Evolutionary conservation across 92 coral and sea anemone species (phyloP), one percentile per base, ranked within the genome.

Genomic region (Pocillopora meandrina): DNA sequence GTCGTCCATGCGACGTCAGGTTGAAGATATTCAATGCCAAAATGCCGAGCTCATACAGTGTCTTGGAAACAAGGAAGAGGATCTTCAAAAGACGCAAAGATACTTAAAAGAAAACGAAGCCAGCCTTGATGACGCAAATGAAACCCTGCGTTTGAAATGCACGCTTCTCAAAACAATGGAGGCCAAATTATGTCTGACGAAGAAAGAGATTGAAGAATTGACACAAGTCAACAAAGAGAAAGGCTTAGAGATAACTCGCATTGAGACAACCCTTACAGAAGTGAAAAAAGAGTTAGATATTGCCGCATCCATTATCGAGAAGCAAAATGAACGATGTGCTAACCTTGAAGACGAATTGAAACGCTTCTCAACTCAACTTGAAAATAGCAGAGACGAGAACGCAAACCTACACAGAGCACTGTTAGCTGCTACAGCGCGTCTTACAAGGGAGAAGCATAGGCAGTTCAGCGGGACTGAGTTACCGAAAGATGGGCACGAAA

Each of bases 231-330:
- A 66, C 21, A 79, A 79, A 61, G 74, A 59, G 2, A 66, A 60
- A 21, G 64, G 35, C 10, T 59, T 52, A 9, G 74, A 79, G 83
- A 49, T 79, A 64, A 52, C 55, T 13, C 83, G 63, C 12, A 55
- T 55, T 12, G 34, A 71, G 31, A 42, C 62, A 7, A 55, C 83
- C 35, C 26, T 79, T 12, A 26, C 26, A 42, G 83, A 79, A 13
- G 23, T 79, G 11, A 79, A 16, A 52, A 79, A 79, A 26, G 73
- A 52, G 73, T 23, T 65, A 64, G 83, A 79, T 17, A 79, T 79
- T 79, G 66, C 83, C 3, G 20, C 60, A 34, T 49, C 69, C 34
- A 52, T 79, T 5, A 55, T 79, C 20, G 31, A 62, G 5, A 71
- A 65, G 57, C 61, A 79, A 55, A 79, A 66, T 26, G 42, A 66